A percentile compares a stretch with the other conserved stretches of the same genome.
Evolutionary conservation across 1,140 invertebrate species (phyloP).

Genomic region (Lasaia peninsularis): DNA sequence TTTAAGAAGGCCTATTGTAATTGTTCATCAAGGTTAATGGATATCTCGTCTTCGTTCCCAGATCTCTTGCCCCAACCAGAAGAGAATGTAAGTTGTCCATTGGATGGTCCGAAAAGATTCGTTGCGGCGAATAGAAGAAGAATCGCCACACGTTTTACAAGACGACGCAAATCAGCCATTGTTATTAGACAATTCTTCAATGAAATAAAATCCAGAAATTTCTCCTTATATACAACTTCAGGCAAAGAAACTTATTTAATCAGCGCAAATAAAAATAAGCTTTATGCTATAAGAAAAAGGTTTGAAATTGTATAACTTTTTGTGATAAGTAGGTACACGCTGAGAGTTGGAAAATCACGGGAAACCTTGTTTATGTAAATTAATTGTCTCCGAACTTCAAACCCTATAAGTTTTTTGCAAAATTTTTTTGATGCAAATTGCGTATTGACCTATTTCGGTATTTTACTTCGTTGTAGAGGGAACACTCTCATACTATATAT

Average conservation of each 20-base stretch:
- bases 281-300: background rate
- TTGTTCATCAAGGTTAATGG: conserved; percentile 35
- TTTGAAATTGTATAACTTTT: background rate
- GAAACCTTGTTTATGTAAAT: conserved; percentile 1
- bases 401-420: background rate
- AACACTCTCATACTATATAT: too few relatives aligned
- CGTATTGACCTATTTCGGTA: background rate
- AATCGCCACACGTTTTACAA: conserved; percentile 27
- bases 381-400: conserved; percentile 3
- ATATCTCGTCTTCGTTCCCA: conserved; percentile 32
- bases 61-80: conserved; percentile 37
- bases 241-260: background rate
- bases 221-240: conserved; percentile 24
- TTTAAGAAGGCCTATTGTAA: conserved; percentile 16
- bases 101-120: conserved; percentile 31
- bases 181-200: conserved; percentile 5
- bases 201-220: conserved; percentile 12
- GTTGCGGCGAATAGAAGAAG: conserved; percentile 30
- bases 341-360: background rate
- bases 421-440: background rate
- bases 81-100: conserved; percentile 38
- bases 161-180: conserved; percentile 32
- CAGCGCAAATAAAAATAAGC: background rate
- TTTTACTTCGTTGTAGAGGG: too few relatives aligned
- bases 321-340: background rate